phyloP scores from a whole-genome alignment of 2,888 invertebrate species.

The Aricia artaxerxes region DNA sequence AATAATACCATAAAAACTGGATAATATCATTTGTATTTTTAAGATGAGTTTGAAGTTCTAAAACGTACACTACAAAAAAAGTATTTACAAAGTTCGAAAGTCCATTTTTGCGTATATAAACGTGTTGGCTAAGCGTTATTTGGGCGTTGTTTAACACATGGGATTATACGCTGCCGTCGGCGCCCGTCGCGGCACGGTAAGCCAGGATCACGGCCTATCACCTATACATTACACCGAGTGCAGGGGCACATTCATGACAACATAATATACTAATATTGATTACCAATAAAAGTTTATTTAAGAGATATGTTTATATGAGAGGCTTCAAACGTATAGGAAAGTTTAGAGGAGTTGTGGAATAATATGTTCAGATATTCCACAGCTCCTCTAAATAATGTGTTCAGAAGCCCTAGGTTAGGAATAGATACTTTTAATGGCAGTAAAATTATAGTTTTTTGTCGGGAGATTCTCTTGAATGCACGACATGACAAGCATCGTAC shows the following conservation, averaged over 20 bases:
- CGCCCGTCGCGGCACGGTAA: slow-evolving; percentile 65
- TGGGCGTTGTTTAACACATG: slow-evolving; percentile 63
- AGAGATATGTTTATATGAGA: no score
- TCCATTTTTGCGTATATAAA: slow-evolving; percentile 13
- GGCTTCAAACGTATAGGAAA: no score
- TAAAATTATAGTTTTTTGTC: no score
- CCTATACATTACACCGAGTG: slow-evolving; percentile 36
- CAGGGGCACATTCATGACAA: neutral
- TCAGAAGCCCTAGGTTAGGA: neutral
- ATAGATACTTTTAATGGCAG: no score
- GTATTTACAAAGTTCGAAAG: neutral
- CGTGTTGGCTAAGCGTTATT: slow-evolving; percentile 52
- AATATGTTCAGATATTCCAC: no score
- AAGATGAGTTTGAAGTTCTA: neutral
- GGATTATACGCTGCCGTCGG: slow-evolving; percentile 64
- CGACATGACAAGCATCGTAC: no score
- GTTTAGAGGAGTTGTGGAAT: no score
- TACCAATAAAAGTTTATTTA: no score
- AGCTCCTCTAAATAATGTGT: neutral
- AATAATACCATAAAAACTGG: no score
- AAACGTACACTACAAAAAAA: neutral
- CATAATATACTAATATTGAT: neutral
- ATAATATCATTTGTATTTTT: no score
- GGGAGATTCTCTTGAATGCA: no score
- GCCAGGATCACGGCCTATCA: slow-evolving; percentile 59